A percentile compares a stretch with the other conserved stretches of the same genome.
Conservation (phyloP, 1,140 invertebrate species). For the Lethrus apterus region DNA sequence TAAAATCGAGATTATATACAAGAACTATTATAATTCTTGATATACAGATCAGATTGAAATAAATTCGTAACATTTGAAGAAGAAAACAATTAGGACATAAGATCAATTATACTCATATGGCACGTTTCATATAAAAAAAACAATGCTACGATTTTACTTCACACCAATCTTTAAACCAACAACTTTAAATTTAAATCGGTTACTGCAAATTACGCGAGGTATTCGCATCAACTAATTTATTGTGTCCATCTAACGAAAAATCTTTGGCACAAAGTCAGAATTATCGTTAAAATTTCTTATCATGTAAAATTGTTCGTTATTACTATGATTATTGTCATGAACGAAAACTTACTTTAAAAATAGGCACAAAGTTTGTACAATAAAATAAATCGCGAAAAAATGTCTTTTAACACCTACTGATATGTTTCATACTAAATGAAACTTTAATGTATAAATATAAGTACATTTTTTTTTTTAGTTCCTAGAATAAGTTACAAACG, state of each 20-base stretch:
- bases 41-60: too few species aligned
- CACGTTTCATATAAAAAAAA: not conserved
- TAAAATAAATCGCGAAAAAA: not conserved
- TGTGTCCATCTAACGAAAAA: slow-evolving; percentile 6
- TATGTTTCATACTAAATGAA: slow-evolving; percentile 2
- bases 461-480: slow-evolving; percentile 7
- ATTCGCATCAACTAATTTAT: not conserved
- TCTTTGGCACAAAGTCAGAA: slow-evolving; percentile 18
- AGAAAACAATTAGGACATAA: too few species aligned
- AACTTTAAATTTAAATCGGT: not conserved
- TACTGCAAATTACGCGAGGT: slow-evolving; percentile 1
- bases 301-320: slow-evolving; percentile 2
- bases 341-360: not conserved
- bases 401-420: slow-evolving; percentile 1
- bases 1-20: too few species aligned
- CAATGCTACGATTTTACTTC: not conserved
- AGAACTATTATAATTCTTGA: too few species aligned
- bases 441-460: slow-evolving; percentile 8
- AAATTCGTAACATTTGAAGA: too few species aligned
- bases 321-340: too few species aligned
- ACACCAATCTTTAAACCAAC: not conserved
- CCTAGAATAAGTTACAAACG: not conserved
- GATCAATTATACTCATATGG: not conserved
- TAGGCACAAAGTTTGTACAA: slow-evolving; percentile 14
- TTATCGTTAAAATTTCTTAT: slow-evolving; percentile 10